Evolutionary conservation across 2,888 invertebrate genomes (phyloP).

Genomic region (Caenorhabditis sp.): DNA sequence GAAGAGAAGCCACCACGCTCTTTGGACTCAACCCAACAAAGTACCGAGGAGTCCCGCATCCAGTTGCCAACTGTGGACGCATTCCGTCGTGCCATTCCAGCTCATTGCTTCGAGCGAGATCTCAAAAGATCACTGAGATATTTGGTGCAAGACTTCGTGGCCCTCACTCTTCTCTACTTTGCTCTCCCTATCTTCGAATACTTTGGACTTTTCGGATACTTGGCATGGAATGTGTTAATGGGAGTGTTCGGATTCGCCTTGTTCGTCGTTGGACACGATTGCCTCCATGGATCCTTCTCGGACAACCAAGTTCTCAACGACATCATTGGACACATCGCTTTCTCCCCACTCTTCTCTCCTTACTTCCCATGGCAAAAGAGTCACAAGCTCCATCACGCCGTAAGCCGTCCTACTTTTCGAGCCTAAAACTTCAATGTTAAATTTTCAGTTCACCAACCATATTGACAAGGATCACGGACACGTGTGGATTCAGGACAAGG

Average conservation of each 20-base stretch:
- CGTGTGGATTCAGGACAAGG: conserved; percentile 76
- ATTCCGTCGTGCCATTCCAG: conserved; percentile 78
- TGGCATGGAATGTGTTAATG: conserved; percentile 75
- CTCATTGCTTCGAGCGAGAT: conserved; percentile 80
- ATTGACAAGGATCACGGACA: conserved; percentile 74
- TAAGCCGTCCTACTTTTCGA: conserved; percentile 15
- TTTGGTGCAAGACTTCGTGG: conserved; percentile 73
- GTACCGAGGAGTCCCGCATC: conserved; percentile 27
- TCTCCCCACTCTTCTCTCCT: conserved; percentile 74
- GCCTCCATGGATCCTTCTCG: conserved; percentile 77
- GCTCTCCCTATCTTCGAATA: conserved; percentile 71
- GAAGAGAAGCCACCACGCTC: conserved; percentile 36
- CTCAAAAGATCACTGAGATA: conserved; percentile 75
- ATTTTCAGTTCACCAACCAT: conserved; percentile 68
- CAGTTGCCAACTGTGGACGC: conserved; percentile 78
- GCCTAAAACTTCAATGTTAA: too few relatives aligned
- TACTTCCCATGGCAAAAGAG: conserved; percentile 79
- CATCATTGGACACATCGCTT: conserved; percentile 75
- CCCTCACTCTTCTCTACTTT: conserved; percentile 69
- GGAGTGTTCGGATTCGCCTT: conserved; percentile 77
- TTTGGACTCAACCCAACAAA: background rate
- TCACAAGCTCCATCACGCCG: conserved; percentile 76
- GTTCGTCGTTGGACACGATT: conserved; percentile 79
- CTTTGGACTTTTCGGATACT: conserved; percentile 69
- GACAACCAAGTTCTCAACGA: conserved; percentile 74